Evolutionary conservation across 1,140 invertebrate genomes (phyloP), one percentile per base, ranked within the genome.

Genomic region (Batillaria attramentaria): DNA sequence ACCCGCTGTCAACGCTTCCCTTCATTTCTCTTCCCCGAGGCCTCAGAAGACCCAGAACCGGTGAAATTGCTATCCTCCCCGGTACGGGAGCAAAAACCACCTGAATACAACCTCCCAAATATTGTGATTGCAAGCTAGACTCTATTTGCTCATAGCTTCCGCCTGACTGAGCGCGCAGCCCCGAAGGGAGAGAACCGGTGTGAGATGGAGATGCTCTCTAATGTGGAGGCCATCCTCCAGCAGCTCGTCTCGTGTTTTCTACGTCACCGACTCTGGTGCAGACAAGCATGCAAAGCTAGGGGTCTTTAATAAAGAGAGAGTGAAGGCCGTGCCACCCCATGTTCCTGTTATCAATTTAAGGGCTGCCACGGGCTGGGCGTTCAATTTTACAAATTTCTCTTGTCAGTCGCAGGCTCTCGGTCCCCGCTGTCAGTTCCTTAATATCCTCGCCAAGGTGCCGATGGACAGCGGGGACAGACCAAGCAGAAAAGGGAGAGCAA

Each of bases 351-450:
- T 70, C 68, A 70, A 70, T 70, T 70, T 70, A 42, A 70, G 37
- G 68, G 37, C 68, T 60, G 46, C 46, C 72, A 37, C 24, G 46
- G 62, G 28, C 73, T 39, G 33, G 28, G 42, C 35, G 20, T 75
- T 57, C 73, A 75, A 75, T 75, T 75, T 75, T 75, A 75, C 73
- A 75, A 75, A 75, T 75, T 75, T 75, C 72, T 75, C 73, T 75
- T 62, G 73, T 75, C 73, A 75, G 37, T 75, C 20, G 54, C 37
- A 50, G 24, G 54, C 5, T 35, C 54, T 60, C 54, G 33, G 54
- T 75, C 73, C 57, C 39, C 57, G 37, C 62, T 35, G 60, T 57
- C 41, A 20, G 33, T 57, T 74, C 54, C 18, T 54, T 35, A 75
- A 75, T 75, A 62, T 42, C 54, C 57, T 24, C 57, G 57, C 35